Conservation (phyloP, 2,797 vertebrate genomes). For the Melopsittacus undulatus region DNA sequence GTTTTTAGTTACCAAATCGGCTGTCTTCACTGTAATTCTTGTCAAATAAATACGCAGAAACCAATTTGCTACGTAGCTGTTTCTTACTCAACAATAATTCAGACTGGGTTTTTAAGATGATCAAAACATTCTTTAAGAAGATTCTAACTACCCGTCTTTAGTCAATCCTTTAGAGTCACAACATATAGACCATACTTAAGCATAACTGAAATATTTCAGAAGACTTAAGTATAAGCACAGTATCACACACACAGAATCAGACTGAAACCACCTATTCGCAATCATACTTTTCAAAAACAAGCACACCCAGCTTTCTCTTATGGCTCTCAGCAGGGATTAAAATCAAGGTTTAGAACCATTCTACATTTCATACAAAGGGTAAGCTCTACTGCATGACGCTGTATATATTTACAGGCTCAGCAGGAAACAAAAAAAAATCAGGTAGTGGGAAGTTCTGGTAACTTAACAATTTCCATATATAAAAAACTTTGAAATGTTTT, state of each 20-base stretch:
- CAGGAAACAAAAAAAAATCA: neutral
- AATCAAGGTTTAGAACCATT: neutral
- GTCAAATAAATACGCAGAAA: neutral
- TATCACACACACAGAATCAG: neutral
- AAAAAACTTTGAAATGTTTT: neutral
- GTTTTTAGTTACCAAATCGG: neutral
- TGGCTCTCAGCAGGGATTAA: neutral
- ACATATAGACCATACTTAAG: neutral
- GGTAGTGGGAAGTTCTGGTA: neutral
- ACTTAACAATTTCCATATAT: neutral
- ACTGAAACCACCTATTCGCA: neutral
- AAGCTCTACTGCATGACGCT: neutral
- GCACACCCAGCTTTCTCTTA: neutral
- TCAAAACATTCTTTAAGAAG: neutral
- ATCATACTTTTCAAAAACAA: neutral
- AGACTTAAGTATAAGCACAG: neutral
- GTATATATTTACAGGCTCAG: neutral
- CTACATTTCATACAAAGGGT: neutral
- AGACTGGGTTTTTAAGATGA: neutral
- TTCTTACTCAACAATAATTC: neutral
- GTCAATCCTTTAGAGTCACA: neutral
- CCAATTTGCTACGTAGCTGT: neutral
- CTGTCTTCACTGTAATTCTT: neutral
- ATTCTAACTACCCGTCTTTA: neutral
- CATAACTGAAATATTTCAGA: neutral